Evolutionary conservation across 2,888 invertebrate genomes (phyloP), one percentile per base, ranked within the genome.

Genomic region (Belgica antarctica): DNA sequence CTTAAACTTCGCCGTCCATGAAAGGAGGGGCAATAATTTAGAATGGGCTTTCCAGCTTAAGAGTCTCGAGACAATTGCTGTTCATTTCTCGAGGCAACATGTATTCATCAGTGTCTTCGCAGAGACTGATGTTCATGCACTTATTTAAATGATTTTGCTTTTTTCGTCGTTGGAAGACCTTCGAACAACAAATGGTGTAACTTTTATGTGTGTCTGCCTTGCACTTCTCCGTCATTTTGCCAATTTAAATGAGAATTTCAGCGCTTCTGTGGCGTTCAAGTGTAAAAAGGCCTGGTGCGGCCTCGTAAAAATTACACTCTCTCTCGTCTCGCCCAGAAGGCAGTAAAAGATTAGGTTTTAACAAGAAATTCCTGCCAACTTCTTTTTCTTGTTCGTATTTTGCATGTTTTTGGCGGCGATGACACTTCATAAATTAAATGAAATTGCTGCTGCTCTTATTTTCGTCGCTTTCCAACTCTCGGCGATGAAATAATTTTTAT

Each of bases 331-430:
- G 41, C 46, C 62, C 62, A 15, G 28, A 10, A 47, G 65, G 47
- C 65, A 65, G n/a, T 19, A 65, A 62, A 15, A 65, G 65, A 65
- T 65, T 65, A 65, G 65, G 36, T 65, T 65, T 65, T 65, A 65
- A 65, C 65, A 65, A 65, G 46, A 36, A 62, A 12, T 17, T 62
- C 15, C 31, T 31, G 41, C 12, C 41, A 41, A 15, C 41, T 31
- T 10, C 3, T n/a, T 22, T 52, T 19, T 52, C 52, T 19, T 52
- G 12, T 22, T 41, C 52, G 5, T n/a, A 24, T 22, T 36, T 59
- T 59, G 59, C 59, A 59, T 59, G 41, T 62, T 28, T n/a, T 28
- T 28, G 62, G 12, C 62, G 36, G 36, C 36, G 62, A 62, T 62
- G 62, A 62, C 62, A 62, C 62, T 62, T 62, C 62, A 62, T 62